Base-by-base conservation (phyloP, 2,797 vertebrate genomes). In the Danio albolineatus region DNA sequence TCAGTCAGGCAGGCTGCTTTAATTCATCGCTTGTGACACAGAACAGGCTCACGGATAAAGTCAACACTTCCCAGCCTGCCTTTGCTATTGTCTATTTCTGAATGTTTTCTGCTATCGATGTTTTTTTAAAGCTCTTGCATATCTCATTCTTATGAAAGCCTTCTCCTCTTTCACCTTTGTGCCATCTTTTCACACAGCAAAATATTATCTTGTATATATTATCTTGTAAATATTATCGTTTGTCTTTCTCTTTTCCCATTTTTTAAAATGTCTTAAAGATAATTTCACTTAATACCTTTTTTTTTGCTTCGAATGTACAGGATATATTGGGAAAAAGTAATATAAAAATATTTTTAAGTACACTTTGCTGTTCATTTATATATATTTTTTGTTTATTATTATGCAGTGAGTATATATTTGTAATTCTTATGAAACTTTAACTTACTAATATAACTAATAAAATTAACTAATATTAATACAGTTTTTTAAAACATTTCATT, bases 21-120 rank as follows among this genome's bases (percentile, higher is more conserved):
- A 65, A 74, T 80, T 89, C 84, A 89, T 86, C 84, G 67, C 7
- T 90, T 90, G 85, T 91, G 92, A 92, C 89, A 88, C 74, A 73
- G 75, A 78, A 39, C 77, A 83, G 70, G 73, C 67, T 72, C 48
- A 70, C 49, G 7, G 57, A 71, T 14, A 76, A 28, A 28, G 73
- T 62, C 73, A 53, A 62, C 41, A 49, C 73, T 61, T 48, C 41
- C 57, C 60, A 57, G 21, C 21, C 57, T 76, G 73, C 19, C 56
- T 57, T 59, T 72, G 67, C 70, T n/a, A n/a, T n/a, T n/a, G n/a
- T n/a, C n/a, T n/a, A n/a, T n/a, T 72, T 77, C 54, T 57, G 28
- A 67, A 69, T 70, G 54, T 60, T 59, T 67, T 78, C 46, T 53
- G 36, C 7, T 19, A 61, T 2, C 16, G 57, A 43, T 61, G 57